Evolutionary conservation across 2,113 vertebrate species (phyloP).

Genomic region (Cyphomyrus plagiostoma): DNA sequence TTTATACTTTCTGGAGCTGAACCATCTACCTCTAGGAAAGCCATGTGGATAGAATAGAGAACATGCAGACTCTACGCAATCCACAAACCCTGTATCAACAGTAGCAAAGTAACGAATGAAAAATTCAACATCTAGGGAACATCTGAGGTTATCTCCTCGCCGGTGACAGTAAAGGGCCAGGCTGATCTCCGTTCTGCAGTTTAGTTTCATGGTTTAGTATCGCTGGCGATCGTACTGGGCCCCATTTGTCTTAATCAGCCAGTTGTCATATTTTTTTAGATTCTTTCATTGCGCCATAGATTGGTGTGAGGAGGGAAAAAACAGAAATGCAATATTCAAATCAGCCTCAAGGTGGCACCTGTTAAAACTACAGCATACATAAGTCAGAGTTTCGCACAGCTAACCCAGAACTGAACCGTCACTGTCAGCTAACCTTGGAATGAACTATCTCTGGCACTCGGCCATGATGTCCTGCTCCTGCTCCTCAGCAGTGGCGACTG

Average conservation of each 20-base stretch:
- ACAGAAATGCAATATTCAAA: neutral
- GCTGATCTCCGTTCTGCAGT: neutral
- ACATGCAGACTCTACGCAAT: neutral
- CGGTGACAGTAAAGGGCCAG: neutral
- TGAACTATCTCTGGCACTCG: neutral
- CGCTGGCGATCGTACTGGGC: neutral
- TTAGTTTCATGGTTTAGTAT: neutral
- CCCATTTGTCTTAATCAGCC: neutral
- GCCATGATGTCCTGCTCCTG: neutral
- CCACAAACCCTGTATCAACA: neutral
- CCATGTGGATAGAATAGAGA: neutral
- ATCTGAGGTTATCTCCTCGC: neutral
- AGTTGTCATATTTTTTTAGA: neutral
- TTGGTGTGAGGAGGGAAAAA: neutral
- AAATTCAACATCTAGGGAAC: neutral
- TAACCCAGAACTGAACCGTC: neutral
- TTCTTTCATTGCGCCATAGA: neutral
- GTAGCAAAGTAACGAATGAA: neutral
- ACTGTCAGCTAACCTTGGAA: neutral
- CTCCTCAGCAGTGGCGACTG: neutral
- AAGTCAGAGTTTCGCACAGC: neutral
- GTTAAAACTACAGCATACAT: neutral
- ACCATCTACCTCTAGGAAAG: neutral
- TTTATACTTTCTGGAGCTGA: neutral
- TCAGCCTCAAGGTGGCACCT: neutral